Base-by-base conservation (phyloP, 2,797 vertebrate genomes). In the Siniperca obscura region DNA sequence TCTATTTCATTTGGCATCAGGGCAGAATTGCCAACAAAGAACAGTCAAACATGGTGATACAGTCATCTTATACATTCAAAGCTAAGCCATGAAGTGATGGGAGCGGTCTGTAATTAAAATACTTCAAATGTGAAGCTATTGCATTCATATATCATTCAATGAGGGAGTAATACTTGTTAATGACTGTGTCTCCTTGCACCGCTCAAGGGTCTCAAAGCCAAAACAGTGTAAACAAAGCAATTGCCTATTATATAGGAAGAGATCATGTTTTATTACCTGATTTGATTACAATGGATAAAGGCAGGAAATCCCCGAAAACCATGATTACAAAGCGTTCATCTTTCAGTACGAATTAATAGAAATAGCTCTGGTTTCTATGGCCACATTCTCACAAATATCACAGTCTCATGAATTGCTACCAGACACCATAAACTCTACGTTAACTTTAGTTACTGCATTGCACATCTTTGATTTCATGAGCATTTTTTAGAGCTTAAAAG, bases 291-390 rank as follows among this genome's bases (percentile, higher is more conserved):
- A 25, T 48, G 30, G 66, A 73, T 76, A 40, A 72, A 76, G 55
- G 50, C 69, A 85, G 83, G 78, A 87, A 86, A 87, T 84, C 60
- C 81, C 78, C n/a, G 0, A 66, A 83, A 82, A 71, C 34, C 42
- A 66, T 36, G 46, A 76, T 83, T 72, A 75, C 70, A 87, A 83
- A 69, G 69, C 0, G 13, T 66, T 70, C 27, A 19, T 82, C 53
- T 87, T 86, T 90, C 8, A 75, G 56, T 25, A n/a, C 44, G 48
- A 70, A 46, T 70, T 72, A 53, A 82, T 79, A 55, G 59, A 42
- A 76, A 81, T 7, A 38, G 36, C 21, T 76, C 7, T 17, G 52
- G 42, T 67, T 75, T 71, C 55, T 52, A 2, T 10, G 22, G 40
- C 48, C 2, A 1, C 55, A 61, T 72, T 84, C 86, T 66, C 84